These are phyloP conservation scores for Agonopterix arenella DNA, from an alignment of 2,888 invertebrate species.

Conservation along the genomic window DNA sequence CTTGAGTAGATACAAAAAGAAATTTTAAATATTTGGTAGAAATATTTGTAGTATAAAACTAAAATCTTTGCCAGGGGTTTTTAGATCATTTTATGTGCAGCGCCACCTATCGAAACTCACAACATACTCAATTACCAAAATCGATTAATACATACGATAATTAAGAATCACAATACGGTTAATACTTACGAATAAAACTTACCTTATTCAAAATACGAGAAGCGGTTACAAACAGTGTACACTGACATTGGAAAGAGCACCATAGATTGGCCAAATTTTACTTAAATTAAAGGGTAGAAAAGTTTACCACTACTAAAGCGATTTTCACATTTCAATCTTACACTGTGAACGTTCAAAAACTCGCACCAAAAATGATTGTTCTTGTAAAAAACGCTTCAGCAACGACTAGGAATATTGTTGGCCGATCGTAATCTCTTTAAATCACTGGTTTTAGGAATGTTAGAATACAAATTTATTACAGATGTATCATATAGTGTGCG, in stretches of 20 bases:
- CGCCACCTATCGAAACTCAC: too few species aligned
- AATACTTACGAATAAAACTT: slow-evolving; percentile 67
- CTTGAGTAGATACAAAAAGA: too few species aligned
- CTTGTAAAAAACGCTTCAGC: too few species aligned
- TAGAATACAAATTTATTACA: neutral
- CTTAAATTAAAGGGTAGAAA: too few species aligned
- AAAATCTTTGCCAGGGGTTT: too few species aligned
- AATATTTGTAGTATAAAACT: too few species aligned
- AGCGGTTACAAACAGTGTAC: slow-evolving; percentile 42
- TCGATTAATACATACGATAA: slow-evolving; percentile 56
- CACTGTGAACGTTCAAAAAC: too few species aligned
- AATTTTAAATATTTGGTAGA: too few species aligned
- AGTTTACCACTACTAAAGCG: too few species aligned
- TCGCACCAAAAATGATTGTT: too few species aligned
- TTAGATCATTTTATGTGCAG: too few species aligned
- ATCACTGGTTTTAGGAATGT: neutral
- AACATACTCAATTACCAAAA: slow-evolving; percentile 12
- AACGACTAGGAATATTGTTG: neutral
- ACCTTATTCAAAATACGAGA: slow-evolving; percentile 54
- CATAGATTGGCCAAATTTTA: neutral
- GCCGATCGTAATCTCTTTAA: neutral
- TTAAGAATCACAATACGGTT: slow-evolving; percentile 72
- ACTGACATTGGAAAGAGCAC: slow-evolving; percentile 20
- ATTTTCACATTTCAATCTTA: too few species aligned
- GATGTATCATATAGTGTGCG: neutral